These are phyloP conservation scores for Glomeris marginata DNA, from an alignment of 2,888 invertebrate species.

Conservation along the genomic window DNA sequence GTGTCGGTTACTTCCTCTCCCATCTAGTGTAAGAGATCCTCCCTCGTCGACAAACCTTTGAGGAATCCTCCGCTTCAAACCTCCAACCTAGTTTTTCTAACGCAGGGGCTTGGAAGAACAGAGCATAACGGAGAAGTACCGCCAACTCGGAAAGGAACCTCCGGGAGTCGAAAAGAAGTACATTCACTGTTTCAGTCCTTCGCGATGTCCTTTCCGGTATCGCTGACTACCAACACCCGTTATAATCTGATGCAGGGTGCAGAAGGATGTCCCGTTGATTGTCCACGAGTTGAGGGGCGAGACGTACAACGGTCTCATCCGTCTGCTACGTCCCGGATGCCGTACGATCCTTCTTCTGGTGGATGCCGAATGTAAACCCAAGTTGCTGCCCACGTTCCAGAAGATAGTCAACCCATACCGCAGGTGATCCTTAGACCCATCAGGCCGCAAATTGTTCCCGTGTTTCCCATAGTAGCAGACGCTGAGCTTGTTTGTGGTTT, in stretches of 20 bases:
- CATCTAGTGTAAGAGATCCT: slow-evolving; percentile 57
- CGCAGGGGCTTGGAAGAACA: slow-evolving; percentile 38
- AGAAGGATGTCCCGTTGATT: slow-evolving; percentile 41
- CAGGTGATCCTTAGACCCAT: slow-evolving; percentile 46
- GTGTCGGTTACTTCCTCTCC: slow-evolving; percentile 69
- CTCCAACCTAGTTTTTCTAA: not conserved
- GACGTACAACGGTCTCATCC: slow-evolving; percentile 86
- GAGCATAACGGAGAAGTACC: slow-evolving; percentile 25
- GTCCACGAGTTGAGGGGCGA: slow-evolving; percentile 86
- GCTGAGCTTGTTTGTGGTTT: too few species aligned
- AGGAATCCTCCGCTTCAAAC: not conserved
- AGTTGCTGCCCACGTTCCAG: slow-evolving; percentile 79
- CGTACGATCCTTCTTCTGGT: slow-evolving; percentile 81
- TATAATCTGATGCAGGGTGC: not conserved
- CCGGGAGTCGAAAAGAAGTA: slow-evolving; percentile 10
- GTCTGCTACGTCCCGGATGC: slow-evolving; percentile 85
- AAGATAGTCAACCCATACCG: slow-evolving; percentile 90
- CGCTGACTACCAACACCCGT: slow-evolving; percentile 27
- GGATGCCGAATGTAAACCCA: slow-evolving; percentile 71
- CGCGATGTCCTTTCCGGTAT: not conserved
- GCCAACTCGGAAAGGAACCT: slow-evolving; percentile 27
- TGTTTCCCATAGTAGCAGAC: too few species aligned
- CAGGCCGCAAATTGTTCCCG: too few species aligned
- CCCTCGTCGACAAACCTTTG: not conserved
- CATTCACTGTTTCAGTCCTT: not conserved